A percentile compares a stretch with the other conserved stretches of the same genome.
These are phyloP conservation scores for Ariolimax columbianus DNA, from an alignment of 2,888 invertebrate genomes.

Conservation along the genomic window DNA sequence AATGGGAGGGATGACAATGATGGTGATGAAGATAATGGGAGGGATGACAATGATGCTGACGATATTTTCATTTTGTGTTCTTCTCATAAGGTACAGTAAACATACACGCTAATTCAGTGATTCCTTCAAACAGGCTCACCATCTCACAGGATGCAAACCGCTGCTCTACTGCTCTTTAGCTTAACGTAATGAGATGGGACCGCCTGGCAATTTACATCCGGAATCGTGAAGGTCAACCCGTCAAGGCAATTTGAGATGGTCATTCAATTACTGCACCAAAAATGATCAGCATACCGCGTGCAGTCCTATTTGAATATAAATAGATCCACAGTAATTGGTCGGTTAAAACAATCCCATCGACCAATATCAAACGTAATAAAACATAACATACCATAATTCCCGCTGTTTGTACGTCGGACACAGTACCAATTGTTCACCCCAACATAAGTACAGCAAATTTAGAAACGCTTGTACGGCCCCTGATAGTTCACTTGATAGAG, in stretches of 20 bases:
- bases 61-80: too few species aligned
- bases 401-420: too few species aligned
- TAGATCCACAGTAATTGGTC: background rate
- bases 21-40: background rate
- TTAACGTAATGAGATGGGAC: background rate
- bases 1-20: background rate
- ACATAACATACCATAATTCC: background rate
- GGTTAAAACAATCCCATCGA: background rate
- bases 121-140: too few species aligned
- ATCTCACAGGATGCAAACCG: background rate
- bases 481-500: too few species aligned
- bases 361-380: background rate
- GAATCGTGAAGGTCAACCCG: background rate
- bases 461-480: too few species aligned
- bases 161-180: background rate
- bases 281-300: too few species aligned
- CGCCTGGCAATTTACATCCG: background rate
- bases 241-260: background rate
- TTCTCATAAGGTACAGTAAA: too few species aligned
- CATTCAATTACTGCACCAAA: too few species aligned
- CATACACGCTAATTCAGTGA: too few species aligned
- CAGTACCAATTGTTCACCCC: too few species aligned
- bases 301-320: background rate
- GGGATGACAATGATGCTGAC: conserved; percentile 13
- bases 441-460: too few species aligned